phyloP scores from a whole-genome alignment of 2,797 vertebrate genomes.

The Gorsachius magnificus region DNA sequence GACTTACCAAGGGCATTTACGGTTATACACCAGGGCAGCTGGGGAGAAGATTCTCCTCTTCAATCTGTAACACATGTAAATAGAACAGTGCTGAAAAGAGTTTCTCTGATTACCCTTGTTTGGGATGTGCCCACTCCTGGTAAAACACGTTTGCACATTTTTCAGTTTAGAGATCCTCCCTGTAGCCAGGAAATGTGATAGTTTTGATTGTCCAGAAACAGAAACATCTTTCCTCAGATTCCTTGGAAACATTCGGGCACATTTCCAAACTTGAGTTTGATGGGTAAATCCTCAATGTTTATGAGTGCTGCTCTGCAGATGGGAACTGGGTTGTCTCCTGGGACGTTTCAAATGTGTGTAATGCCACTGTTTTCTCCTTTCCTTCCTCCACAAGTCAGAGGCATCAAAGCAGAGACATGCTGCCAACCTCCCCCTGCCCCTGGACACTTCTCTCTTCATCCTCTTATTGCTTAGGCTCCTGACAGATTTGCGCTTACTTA shows the following conservation, averaged over 20 bases:
- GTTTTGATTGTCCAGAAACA: constrained; percentile 48
- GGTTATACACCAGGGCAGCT: neutral
- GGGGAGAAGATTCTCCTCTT: neutral
- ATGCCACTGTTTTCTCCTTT: neutral
- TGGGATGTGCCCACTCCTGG: neutral
- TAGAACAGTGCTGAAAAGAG: neutral
- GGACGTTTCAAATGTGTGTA: neutral
- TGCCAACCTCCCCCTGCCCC: neutral
- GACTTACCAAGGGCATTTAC: neutral
- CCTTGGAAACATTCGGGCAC: constrained; percentile 29
- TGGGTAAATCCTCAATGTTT: neutral
- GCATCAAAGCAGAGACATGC: neutral
- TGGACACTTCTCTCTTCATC: neutral
- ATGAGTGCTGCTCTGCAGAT: neutral
- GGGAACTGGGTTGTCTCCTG: neutral
- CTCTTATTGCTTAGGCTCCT: neutral
- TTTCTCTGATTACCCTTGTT: constrained; percentile 7
- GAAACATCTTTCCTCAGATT: constrained; percentile 4
- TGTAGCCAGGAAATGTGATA: constrained; percentile 4
- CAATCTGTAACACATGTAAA: neutral
- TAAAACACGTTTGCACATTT: constrained; percentile 25
- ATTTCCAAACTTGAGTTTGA: constrained; percentile 11
- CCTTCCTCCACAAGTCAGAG: neutral
- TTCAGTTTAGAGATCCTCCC: neutral
- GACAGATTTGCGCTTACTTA: neutral